phyloP scores from a whole-genome alignment of 1,140 invertebrate genomes.

The Saccostrea glomerata region DNA sequence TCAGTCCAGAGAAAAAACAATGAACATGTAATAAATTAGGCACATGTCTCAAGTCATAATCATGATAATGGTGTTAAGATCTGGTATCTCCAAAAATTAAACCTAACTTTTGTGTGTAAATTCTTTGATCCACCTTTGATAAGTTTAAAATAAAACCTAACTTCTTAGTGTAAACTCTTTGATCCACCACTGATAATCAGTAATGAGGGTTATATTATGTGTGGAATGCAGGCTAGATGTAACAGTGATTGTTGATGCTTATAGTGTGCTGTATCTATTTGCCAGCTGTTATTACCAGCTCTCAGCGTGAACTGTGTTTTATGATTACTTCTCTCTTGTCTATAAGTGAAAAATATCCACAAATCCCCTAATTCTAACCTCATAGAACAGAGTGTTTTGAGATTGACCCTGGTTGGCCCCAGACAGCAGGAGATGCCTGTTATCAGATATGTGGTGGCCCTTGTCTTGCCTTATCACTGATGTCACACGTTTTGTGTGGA shows the following conservation, averaged over 20 bases:
- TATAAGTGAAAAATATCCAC: not conserved
- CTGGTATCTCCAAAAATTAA: too few species aligned
- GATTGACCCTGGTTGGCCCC: slow-evolving; percentile 4
- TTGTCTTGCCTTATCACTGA: not conserved
- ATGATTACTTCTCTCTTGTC: slow-evolving; percentile 9
- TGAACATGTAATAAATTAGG: too few species aligned
- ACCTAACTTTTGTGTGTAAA: too few species aligned
- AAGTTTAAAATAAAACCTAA: not conserved
- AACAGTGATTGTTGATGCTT: slow-evolving; percentile 21
- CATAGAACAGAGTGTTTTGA: not conserved
- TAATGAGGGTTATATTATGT: slow-evolving; percentile 13
- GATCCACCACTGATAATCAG: not conserved
- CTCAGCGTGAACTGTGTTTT: slow-evolving; percentile 5
- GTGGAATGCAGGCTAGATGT: slow-evolving; percentile 19
- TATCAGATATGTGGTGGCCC: slow-evolving; percentile 6
- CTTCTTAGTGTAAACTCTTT: not conserved
- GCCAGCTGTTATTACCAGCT: slow-evolving; percentile 26
- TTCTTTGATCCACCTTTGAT: too few species aligned
- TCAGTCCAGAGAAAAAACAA: too few species aligned
- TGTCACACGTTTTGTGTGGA: slow-evolving; percentile 20
- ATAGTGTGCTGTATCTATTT: not conserved
- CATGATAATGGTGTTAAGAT: too few species aligned
- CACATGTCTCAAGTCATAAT: too few species aligned
- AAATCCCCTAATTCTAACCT: not conserved
- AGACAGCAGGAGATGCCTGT: slow-evolving; percentile 5